A percentile compares a stretch with the other conserved stretches of the same genome.
These are phyloP conservation scores for Drosophila birchii DNA, from an alignment of 2,888 invertebrate species.

Conservation along the genomic window DNA sequence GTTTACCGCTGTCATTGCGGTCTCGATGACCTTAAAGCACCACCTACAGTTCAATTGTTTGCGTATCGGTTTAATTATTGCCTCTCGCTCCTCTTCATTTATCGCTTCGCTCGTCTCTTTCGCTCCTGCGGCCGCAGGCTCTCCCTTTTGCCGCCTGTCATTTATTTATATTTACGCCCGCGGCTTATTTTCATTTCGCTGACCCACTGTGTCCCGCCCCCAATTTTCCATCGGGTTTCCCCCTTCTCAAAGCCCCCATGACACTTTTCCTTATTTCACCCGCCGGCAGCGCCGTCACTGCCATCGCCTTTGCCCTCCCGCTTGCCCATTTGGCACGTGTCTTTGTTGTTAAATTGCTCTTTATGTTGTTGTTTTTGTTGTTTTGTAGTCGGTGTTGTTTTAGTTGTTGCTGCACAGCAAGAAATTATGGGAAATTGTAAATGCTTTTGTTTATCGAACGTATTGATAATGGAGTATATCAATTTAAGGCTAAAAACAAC, in stretches of 20 bases:
- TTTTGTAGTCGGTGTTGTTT: constrained; percentile 1
- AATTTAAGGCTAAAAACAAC: not conserved
- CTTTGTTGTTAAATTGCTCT: constrained; percentile 76
- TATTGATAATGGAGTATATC: not conserved
- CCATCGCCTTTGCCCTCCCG: not conserved
- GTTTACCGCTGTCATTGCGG: constrained; percentile 51
- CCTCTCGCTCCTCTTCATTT: constrained; percentile 56
- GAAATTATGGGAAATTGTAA: not conserved
- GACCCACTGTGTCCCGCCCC: constrained; percentile 59
- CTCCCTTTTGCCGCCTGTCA: constrained; percentile 38
- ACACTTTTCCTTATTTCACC: not conserved
- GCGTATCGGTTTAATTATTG: constrained; percentile 76
- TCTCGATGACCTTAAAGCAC: constrained; percentile 61
- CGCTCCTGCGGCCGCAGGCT: constrained; percentile 1
- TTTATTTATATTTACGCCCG: constrained; percentile 79
- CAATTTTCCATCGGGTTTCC: constrained; percentile 2
- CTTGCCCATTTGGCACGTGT: constrained; percentile 58
- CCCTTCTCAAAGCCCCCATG: not conserved
- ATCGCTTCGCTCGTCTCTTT: constrained; percentile 15
- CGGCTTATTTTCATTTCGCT: constrained; percentile 75
- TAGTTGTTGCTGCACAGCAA: constrained; percentile 20
- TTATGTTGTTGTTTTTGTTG: constrained; percentile 12
- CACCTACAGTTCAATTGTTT: constrained; percentile 78
- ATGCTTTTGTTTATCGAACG: not conserved
- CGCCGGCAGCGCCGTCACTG: not conserved